Evolutionary conservation across 2,888 invertebrate genomes (phyloP), one percentile per base, ranked within the genome.

Genomic region (Drosophila kanekoi): DNA sequence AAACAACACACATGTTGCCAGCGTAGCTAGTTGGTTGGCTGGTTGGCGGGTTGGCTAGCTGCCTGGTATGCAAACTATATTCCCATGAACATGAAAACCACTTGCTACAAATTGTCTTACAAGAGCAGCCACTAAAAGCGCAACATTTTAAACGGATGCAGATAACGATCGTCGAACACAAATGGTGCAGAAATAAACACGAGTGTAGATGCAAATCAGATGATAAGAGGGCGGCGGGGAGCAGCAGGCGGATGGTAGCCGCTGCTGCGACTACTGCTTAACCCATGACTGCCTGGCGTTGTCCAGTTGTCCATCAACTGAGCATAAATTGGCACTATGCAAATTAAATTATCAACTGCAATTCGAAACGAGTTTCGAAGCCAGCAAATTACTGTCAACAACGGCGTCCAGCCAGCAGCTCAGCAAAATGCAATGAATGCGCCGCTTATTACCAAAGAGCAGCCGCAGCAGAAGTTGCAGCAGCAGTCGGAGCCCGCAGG

Each of bases 101-200:
- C 85, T 87, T 85, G 85, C 86, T 87, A 85, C 85, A 85, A 85
- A 85, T 85, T 85, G 85, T 85, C 83, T 83, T 83, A 85, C 85
- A 85, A 80, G 82, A 78, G 85, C 86, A 81, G 79, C 72, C 65
- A 73, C 70, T 69, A 68, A 67, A 68, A 72, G 79, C 77, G 66
- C 65, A 76, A 76, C 69, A 72, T 81, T 83, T 83, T 87, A 86
- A 85, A 82, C 88, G 88, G 88, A 86, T 86, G 86, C 86, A 87
- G 90, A 90, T 91, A 89, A 87, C 90, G 89, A 90, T 90, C 90
- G 85, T 84, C 81, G 79, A 89, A 87, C 90, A 89, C 90, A 90
- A 90, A 90, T 90, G 88, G 90, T 88, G 90, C 90, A 90, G 90
- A 90, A 90, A 90, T 91, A 90, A 90, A 90, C 91, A 90, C 84